Percentiles rank a stretch among this genome's conserved stretches.
phyloP scores from a whole-genome alignment of 2,113 vertebrate species.

The Lonchura striata region DNA sequence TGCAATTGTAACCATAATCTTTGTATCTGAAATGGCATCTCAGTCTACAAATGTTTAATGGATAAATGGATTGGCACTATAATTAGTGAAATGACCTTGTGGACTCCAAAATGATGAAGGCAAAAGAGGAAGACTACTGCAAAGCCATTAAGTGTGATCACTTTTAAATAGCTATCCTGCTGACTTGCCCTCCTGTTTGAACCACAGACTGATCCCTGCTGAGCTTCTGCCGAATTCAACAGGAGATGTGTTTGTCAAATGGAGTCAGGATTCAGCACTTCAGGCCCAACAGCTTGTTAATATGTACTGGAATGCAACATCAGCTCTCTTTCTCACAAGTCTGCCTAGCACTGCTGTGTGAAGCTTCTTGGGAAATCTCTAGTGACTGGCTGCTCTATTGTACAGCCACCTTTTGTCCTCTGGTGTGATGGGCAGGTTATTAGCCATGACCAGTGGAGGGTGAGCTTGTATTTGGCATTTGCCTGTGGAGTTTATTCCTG shows the following conservation, averaged over 20 bases:
- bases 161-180: neutral
- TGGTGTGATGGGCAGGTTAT: neutral
- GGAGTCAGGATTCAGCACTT: neutral
- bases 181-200: neutral
- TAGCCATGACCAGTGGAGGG: neutral
- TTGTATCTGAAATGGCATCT: neutral
- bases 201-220: neutral
- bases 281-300: neutral
- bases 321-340: neutral
- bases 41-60: neutral
- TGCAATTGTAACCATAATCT: neutral
- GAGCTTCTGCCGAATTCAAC: neutral
- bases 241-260: neutral
- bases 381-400: neutral
- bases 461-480: neutral
- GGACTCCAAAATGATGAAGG: neutral
- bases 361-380: neutral
- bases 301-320: neutral
- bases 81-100: neutral
- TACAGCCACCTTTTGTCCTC: slow-evolving; percentile 19
- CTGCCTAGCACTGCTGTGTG: neutral
- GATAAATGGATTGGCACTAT: neutral
- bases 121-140: neutral
- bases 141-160: neutral
- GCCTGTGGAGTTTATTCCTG: neutral